Percentiles rank a stretch among this genome's conserved stretches.
Evolutionary conservation across 23 tunicate genomes (phyloP).

Genomic region (Trididemnum clinides): DNA sequence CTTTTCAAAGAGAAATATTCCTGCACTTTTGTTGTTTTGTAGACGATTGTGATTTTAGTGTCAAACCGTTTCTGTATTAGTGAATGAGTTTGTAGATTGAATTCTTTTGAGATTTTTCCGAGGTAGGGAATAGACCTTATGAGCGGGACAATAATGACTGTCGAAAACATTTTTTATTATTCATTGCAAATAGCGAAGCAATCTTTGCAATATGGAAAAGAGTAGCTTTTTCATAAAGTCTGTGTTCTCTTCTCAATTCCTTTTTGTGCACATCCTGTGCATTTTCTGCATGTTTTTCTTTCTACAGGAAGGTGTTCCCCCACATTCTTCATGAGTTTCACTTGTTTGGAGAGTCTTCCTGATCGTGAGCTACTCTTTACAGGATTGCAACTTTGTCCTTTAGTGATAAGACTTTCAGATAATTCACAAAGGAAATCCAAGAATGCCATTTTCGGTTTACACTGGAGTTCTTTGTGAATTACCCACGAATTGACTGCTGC

Average conservation of each 20-base stretch:
- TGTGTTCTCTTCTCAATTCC: too few species aligned
- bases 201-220: not conserved
- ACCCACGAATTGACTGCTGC: slow-evolving; percentile 38
- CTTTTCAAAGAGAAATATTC: too few species aligned
- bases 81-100: too few species aligned
- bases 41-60: too few species aligned
- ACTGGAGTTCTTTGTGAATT: slow-evolving; percentile 10
- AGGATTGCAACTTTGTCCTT: not conserved
- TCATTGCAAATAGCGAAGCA: not conserved
- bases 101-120: too few species aligned
- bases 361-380: not conserved
- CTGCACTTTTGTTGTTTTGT: too few species aligned
- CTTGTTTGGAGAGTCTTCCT: slow-evolving; percentile 20
- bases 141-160: too few species aligned
- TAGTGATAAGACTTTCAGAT: not conserved
- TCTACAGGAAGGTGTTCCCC: slow-evolving; percentile 1
- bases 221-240: not conserved
- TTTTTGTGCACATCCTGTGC: not conserved
- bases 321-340: not conserved
- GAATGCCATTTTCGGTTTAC: not conserved
- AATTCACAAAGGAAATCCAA: slow-evolving; percentile 8
- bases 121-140: too few species aligned
- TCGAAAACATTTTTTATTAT: too few species aligned
- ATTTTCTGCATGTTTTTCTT: not conserved
- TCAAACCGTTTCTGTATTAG: too few species aligned